Evolutionary conservation across 37 sponge, comb jelly and placozoan genomes (phyloP).

Genomic region (Crambe crambe): DNA sequence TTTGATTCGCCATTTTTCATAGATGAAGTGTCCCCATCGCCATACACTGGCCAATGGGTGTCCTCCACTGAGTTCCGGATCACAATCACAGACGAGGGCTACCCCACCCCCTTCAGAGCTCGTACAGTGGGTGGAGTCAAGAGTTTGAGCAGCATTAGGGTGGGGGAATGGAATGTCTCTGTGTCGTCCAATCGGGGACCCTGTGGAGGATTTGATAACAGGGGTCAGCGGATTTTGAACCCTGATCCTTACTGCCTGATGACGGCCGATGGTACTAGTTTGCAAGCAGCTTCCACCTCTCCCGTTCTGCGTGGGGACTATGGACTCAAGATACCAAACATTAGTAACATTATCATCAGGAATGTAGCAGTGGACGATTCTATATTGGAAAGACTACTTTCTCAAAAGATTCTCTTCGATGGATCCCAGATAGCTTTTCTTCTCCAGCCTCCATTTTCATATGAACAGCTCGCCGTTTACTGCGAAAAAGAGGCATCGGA

Average conservation of each 20-base stretch:
- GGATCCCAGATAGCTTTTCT: slow-evolving; percentile 55
- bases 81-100: slow-evolving; percentile 72
- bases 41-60: slow-evolving; percentile 69
- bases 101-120: slow-evolving; percentile 68
- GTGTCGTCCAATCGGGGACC: slow-evolving; percentile 43
- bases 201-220: slow-evolving; percentile 78
- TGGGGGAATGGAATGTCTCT: slow-evolving; percentile 77
- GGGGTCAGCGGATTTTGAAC: slow-evolving; percentile 8
- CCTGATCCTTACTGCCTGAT: slow-evolving; percentile 62
- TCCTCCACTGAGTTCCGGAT: slow-evolving; percentile 43
- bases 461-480: slow-evolving; percentile 63
- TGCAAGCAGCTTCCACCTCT: slow-evolving; percentile 50
- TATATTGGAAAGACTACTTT: neutral
- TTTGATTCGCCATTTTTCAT: slow-evolving; percentile 72
- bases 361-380: slow-evolving; percentile 42
- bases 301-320: slow-evolving; percentile 66
- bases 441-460: slow-evolving; percentile 64
- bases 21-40: slow-evolving; percentile 6
- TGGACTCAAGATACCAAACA: slow-evolving; percentile 67
- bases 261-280: slow-evolving; percentile 43
- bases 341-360: slow-evolving; percentile 47
- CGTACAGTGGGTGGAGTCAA: neutral
- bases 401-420: slow-evolving; percentile 16
- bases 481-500: slow-evolving; percentile 45
- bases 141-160: slow-evolving; percentile 12